Evolutionary conservation across 1,140 invertebrate species (phyloP), one percentile per base, ranked within the genome.

Genomic region (Heliconius congener): DNA sequence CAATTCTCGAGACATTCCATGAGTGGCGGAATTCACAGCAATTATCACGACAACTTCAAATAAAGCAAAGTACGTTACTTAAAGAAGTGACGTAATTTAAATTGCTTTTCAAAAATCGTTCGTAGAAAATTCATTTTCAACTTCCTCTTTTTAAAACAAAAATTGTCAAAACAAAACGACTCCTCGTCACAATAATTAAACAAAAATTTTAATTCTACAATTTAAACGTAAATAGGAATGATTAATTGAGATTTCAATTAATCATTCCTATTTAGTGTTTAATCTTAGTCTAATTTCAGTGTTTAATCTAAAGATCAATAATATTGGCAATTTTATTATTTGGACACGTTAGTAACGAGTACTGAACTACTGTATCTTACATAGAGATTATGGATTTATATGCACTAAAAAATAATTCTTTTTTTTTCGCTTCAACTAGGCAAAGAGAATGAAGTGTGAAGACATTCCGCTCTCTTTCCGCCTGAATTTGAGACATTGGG

Each of bases 231-330:
- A 80, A 80, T 52, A 77, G 72, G 52, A 23, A 23, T 23, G 23
- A 23, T 23, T 23, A 23, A 23, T 23, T 23, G 23, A 23, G 23
- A 23, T 23, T 23, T 23, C 23, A 23, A 23, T 23, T 23, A 23
- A 23, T 23, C 23, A 23, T 23, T 23, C 23, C 23, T 23, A 23
- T 23, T 23, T 23, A 23, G 23, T 23, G 23, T 23, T 23, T 23
- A 23, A 23, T 23, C 23, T 23, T 23, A 23, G 23, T 1, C 23
- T 23, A 23, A 1, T 23, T 23, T 23, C 23, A 23, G 30, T 77
- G 77, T 70, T 76, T 76, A 79, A 79, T 82, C 42, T 77, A 73
- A 82, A 82, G 76, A 77, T 76, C 77, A 74, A 79, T 79, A 79
- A 82, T 82, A 55, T 76, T 37, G 55, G 39, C 23, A 81, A 74